phyloP scores from a whole-genome alignment of 2,797 vertebrate species.

The Salarias fasciatus region DNA sequence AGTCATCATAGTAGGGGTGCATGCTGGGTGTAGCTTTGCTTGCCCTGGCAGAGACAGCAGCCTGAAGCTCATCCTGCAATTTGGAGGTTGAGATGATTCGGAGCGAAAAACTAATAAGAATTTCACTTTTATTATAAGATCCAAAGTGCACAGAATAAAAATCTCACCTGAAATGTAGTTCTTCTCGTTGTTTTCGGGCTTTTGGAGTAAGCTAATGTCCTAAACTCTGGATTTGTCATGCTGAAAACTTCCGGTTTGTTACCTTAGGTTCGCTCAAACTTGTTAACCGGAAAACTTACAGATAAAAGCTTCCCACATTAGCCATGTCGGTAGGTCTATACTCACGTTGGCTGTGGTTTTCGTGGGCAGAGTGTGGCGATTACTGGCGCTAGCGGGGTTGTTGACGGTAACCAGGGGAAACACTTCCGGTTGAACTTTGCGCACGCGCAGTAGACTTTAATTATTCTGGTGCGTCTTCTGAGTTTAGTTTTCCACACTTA shows the following conservation, averaged over 20 bases:
- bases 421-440: slow-evolving; percentile 40
- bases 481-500: no score
- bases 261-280: slow-evolving; percentile 18
- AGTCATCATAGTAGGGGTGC: slow-evolving; percentile 84
- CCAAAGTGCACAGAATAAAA: background rate
- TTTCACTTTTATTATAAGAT: background rate
- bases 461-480: no score
- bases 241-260: slow-evolving; percentile 39
- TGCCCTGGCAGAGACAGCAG: slow-evolving; percentile 81
- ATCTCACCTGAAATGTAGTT: slow-evolving; percentile 89
- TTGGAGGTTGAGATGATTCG: slow-evolving; percentile 17
- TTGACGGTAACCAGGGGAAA: slow-evolving; percentile 75
- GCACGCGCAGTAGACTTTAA: slow-evolving; percentile 56
- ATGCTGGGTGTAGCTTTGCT: slow-evolving; percentile 68
- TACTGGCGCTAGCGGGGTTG: slow-evolving; percentile 23
- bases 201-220: slow-evolving; percentile 85
- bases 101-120: background rate
- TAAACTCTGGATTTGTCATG: slow-evolving; percentile 80
- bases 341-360: no score
- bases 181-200: slow-evolving; percentile 87
- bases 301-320: no score
- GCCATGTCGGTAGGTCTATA: no score
- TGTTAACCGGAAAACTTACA: no score
- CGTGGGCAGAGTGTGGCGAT: no score
- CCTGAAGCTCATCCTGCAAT: slow-evolving; percentile 88